A percentile compares a stretch with the other conserved stretches of the same genome.
Evolutionary conservation across 2,113 vertebrate genomes (phyloP).

Genomic region (Leptocoma aspasia): DNA sequence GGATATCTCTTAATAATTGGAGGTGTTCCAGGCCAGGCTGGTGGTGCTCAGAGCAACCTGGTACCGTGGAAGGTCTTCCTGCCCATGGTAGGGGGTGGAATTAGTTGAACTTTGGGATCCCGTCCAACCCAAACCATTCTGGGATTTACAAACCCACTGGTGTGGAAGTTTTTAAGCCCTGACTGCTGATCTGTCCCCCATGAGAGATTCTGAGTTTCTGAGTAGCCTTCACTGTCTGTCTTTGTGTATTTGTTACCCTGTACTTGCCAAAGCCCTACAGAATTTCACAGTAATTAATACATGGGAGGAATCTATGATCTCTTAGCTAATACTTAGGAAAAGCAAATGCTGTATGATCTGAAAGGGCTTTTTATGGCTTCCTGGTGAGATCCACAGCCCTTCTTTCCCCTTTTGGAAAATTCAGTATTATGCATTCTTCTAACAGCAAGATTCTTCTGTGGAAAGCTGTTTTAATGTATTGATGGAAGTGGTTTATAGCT

Average conservation of each 20-base stretch:
- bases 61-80: not conserved
- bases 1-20: fast-evolving
- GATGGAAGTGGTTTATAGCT: slow-evolving; percentile 34
- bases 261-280: not conserved
- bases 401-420: not conserved
- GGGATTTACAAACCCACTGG: not conserved
- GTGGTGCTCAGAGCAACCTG: not conserved
- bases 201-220: not conserved
- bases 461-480: not conserved
- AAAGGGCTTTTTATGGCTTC: not conserved
- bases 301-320: not conserved
- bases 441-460: not conserved
- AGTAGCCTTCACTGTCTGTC: not conserved
- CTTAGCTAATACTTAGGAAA: not conserved
- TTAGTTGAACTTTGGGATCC: not conserved
- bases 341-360: not conserved
- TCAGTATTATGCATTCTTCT: not conserved
- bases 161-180: not conserved
- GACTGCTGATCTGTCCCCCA: not conserved
- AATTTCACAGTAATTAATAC: not conserved
- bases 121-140: not conserved
- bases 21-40: not conserved
- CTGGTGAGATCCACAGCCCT: not conserved
- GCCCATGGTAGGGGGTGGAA: not conserved
- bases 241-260: not conserved